phyloP scores from a whole-genome alignment of 2,888 invertebrate genomes.

The Hydropsyche betteni region DNA sequence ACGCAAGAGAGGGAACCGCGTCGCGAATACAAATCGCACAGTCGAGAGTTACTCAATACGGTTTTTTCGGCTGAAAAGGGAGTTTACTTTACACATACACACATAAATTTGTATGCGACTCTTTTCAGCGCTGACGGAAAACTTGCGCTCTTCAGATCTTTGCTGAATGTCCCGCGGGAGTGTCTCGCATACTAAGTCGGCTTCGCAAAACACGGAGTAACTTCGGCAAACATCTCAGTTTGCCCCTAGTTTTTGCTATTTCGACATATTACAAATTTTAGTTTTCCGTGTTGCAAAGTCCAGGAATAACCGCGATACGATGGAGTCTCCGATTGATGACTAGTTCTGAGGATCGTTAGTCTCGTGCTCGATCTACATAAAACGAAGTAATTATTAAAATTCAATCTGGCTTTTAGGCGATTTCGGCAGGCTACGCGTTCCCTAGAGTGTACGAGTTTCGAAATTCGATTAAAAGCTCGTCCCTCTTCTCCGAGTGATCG shows the following conservation, averaged over 20 bases:
- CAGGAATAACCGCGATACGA: too few species aligned
- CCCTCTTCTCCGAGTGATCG: neutral
- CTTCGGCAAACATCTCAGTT: conserved; percentile 2
- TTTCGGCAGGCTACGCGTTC: neutral
- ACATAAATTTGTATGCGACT: conserved; percentile 2
- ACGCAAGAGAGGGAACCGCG: neutral
- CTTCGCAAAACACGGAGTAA: neutral
- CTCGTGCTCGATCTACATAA: neutral
- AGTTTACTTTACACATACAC: too few species aligned
- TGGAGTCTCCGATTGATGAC: too few species aligned
- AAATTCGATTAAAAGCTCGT: conserved; percentile 23
- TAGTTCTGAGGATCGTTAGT: too few species aligned
- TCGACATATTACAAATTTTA: too few species aligned
- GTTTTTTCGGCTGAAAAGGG: neutral
- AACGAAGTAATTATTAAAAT: conserved; percentile 19
- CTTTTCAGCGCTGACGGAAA: conserved; percentile 8
- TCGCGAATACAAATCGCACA: conserved; percentile 4
- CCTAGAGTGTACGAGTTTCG: conserved; percentile 9
- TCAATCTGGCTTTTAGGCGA: conserved; percentile 11
- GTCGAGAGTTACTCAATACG: conserved; percentile 12
- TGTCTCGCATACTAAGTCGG: conserved; percentile 16
- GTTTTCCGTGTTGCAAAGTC: too few species aligned
- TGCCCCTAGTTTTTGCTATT: neutral
- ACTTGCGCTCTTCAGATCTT: conserved; percentile 20
- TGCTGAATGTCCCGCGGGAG: conserved; percentile 11